Percentiles rank a stretch among this genome's conserved stretches.
These are phyloP conservation scores for Lophius americanus DNA, from an alignment of 2,797 vertebrate species.

Conservation along the genomic window DNA sequence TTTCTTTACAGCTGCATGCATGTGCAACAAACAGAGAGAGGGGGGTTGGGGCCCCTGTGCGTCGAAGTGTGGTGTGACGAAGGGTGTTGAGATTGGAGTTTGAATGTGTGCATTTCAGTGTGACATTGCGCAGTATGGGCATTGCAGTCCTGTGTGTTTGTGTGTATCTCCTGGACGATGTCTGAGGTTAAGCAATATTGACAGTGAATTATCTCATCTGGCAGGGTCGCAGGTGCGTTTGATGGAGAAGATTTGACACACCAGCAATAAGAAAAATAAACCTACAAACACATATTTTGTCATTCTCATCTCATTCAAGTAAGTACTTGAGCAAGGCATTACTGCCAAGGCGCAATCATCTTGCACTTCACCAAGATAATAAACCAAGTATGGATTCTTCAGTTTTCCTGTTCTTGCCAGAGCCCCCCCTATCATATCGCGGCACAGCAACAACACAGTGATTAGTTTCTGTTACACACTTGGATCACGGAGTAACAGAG, in stretches of 20 bases:
- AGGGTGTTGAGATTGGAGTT: conserved; percentile 35
- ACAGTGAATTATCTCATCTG: conserved; percentile 79
- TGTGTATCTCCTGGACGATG: conserved; percentile 23
- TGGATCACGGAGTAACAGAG: conserved; percentile 33
- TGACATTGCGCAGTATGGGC: conserved; percentile 35
- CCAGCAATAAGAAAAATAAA: background rate
- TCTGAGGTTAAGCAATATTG: conserved; percentile 81
- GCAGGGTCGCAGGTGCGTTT: conserved; percentile 78
- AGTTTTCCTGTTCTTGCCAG: conserved; percentile 31
- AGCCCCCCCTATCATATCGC: conserved; percentile 34
- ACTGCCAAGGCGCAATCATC: conserved; percentile 6
- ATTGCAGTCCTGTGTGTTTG: conserved; percentile 26
- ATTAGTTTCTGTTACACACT: conserved; percentile 51
- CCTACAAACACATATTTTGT: background rate
- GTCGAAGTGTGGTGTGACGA: conserved; percentile 34
- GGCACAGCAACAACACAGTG: conserved; percentile 31
- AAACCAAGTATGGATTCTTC: conserved; percentile 35
- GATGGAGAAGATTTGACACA: conserved; percentile 70
- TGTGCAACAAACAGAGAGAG: conserved; percentile 12
- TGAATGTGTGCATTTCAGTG: conserved; percentile 55
- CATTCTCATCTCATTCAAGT: conserved; percentile 7
- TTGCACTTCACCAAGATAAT: conserved; percentile 38
- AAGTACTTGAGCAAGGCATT: conserved; percentile 49
- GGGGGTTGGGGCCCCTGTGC: background rate
- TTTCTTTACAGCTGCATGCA: conserved; percentile 54